Evolutionary conservation across 1,140 invertebrate genomes (phyloP), one percentile per base, ranked within the genome.

Genomic region (Lithobius niger): DNA sequence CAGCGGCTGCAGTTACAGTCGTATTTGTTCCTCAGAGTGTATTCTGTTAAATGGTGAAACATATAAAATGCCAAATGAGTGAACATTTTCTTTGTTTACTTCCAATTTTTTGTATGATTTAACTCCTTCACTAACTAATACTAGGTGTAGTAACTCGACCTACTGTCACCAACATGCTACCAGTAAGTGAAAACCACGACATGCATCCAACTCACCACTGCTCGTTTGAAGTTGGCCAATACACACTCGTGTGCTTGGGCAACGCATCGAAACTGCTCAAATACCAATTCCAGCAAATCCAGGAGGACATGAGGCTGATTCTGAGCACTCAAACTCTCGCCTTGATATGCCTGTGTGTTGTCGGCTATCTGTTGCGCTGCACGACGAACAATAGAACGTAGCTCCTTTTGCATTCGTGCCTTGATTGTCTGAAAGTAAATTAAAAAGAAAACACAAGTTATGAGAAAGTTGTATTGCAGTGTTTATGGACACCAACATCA

Each of bases 371-470:
- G 79, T 48, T 84, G 79, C 3, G 87, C 85, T 13, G 84, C 84
- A 54, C 78, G 72, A 18, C 82, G 79, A 44, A 91, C 81, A 21
- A 91, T 82, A 58, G 80, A 78, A 24, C 85, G 69, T 1, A 94
- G 67, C 65, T 90, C 84, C 25, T 79, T 78, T 68, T 90, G 82
- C 71, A 90, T 88, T 69, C 84, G 79, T 22, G 79, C 76, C 70
- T 86, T 87, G 52, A 92, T 77, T 64, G 78, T 80, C 80, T 89
- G 64, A 28, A 71, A 70, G 60, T 55, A 45, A 64, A 59, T 36
- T 52, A 57, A 18, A 19, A 53, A 55, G 21, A 19, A 51, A 53
- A 36, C 31, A 36, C n/a, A 36, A 10, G n/a, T 10, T 10, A 36
- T 10, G 31, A 36, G n/a, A 36, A 36, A 10, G 10, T 10, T 36